Percentiles rank a stretch among this genome's conserved stretches.
Conservation (phyloP, 2,113 vertebrate species). For the Salvelinus fontinalis region DNA sequence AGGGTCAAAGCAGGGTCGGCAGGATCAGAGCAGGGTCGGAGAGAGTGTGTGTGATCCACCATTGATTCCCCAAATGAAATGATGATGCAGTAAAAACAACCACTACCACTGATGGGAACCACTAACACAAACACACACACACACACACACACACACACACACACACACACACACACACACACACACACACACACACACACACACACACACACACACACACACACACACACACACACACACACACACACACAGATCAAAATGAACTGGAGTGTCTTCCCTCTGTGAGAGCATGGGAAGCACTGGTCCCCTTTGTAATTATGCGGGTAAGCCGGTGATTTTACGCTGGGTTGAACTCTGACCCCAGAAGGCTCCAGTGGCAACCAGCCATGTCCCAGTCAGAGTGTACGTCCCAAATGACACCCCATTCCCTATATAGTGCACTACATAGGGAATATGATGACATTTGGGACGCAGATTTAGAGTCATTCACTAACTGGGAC, state of each 20-base stretch:
- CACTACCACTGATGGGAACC: constrained; percentile 43
- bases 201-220: constrained; percentile 1
- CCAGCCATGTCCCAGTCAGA: constrained; percentile 10
- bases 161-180: background rate
- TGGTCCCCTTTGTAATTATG: constrained; percentile 48
- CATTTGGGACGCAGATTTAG: too few species aligned
- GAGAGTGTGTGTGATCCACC: constrained; percentile 30
- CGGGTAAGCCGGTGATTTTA: constrained; percentile 47
- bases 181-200: background rate
- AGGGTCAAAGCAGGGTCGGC: too few species aligned
- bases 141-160: background rate
- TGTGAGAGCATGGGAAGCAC: background rate
- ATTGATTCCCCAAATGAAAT: constrained; percentile 29
- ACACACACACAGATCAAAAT: constrained; percentile 7
- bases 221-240: background rate
- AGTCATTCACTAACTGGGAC: constrained; percentile 1
- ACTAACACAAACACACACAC: constrained; percentile 13
- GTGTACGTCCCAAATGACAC: too few species aligned
- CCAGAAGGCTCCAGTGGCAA: constrained; percentile 40
- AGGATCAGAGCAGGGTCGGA: too few species aligned
- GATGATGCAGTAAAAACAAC: constrained; percentile 36
- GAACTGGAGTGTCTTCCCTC: constrained; percentile 8
- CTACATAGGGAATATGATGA: too few species aligned
- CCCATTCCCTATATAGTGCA: too few species aligned
- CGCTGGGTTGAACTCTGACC: constrained; percentile 49